Evolutionary conservation across 2,113 vertebrate genomes (phyloP), one percentile per base, ranked within the genome.

Genomic region (Bettongia penicillata): DNA sequence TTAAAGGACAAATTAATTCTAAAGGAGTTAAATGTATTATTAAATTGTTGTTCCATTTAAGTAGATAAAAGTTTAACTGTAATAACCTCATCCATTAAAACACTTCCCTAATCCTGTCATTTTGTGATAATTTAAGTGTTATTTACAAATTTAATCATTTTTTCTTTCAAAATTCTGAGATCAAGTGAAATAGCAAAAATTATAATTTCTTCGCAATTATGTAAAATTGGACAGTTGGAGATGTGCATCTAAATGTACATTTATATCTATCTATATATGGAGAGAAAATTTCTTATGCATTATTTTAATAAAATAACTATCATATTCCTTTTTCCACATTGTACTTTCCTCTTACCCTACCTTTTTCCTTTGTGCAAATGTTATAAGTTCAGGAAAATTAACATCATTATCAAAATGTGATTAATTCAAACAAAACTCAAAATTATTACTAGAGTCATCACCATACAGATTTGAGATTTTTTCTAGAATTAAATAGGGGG

Each of bases 381-480:
- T 95, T 95, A 97, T 97, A 98, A 94, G 95, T 97, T 97, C 91
- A 95, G 90, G 50, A 93, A 96, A 92, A 77, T 94, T 97, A 97
- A 96, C 94, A 96, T 93, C 57, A 94, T 93, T 52, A 97, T 52
- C 68, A 92, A 94, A 97, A 92, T 93, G 93, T 95, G 94, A 98
- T 97, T 97, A 96, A 98, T 97, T 97, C 93, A 95, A 97, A 97
- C 89, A 93, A 94, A 96, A 95, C 92, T 92, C 55, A 97, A 96
- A 96, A 96, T 94, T 91, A 97, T 98, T 97, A 94, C 51, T 95
- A 95, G 97, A 94, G 57, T 91, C 77, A 94, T 93, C 93, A 93
- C 84, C 97, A 93, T 92, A 91, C 28, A 61, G 89, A 95, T 94
- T 92, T 95, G 55, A 52, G 94, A 94, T 53, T 31, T 48, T 92